Percentiles rank a stretch among this genome's conserved stretches.
These are phyloP conservation scores for Epinotia nisella DNA, from an alignment of 2,888 invertebrate genomes.

Conservation along the genomic window DNA sequence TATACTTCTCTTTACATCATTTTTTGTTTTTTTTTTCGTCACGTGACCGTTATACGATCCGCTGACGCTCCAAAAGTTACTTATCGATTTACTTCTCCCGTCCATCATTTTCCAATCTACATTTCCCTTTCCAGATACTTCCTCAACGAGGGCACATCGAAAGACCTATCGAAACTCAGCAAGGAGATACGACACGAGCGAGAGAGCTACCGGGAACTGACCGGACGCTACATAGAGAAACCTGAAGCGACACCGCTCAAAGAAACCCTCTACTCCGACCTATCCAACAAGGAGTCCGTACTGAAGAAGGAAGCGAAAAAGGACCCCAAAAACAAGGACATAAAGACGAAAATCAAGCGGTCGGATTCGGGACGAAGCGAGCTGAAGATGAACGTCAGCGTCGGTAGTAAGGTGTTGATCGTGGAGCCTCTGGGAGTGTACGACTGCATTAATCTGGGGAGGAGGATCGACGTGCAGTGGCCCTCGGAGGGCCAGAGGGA, in stretches of 20 bases:
- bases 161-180: constrained; percentile 77
- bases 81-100: too few species aligned
- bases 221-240: constrained; percentile 78
- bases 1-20: too few species aligned
- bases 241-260: constrained; percentile 69
- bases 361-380: constrained; percentile 76
- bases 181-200: constrained; percentile 80
- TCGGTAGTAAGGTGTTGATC: constrained; percentile 78
- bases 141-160: constrained; percentile 75
- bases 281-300: constrained; percentile 67
- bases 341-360: constrained; percentile 76
- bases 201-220: constrained; percentile 78
- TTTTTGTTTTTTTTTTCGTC: too few species aligned
- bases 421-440: constrained; percentile 87
- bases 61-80: too few species aligned
- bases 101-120: too few species aligned
- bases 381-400: constrained; percentile 71
- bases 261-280: constrained; percentile 71
- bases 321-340: constrained; percentile 71
- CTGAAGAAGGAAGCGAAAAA: constrained; percentile 68
- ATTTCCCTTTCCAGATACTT: constrained; percentile 75
- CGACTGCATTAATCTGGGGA: constrained; percentile 95
- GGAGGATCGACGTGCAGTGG: constrained; percentile 97
- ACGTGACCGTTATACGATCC: too few species aligned
- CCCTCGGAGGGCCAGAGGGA: constrained; percentile 95